Base-by-base conservation (phyloP, 2,113 vertebrate genomes). In the Boulengeromyrus knoepffleri region DNA sequence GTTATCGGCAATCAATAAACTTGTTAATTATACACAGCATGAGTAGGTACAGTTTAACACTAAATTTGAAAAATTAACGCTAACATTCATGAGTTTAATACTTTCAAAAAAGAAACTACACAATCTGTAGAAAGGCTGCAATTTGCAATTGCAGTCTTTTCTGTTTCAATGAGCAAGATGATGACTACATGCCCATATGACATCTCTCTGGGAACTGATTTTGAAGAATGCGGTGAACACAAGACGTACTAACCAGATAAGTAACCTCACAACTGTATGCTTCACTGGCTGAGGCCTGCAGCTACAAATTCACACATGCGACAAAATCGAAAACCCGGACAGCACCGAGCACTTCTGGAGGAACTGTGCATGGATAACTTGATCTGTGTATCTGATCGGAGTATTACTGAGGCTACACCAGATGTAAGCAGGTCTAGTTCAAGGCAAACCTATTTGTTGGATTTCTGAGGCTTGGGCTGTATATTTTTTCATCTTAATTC, bases 401-500 rank as follows among this genome's bases (percentile, higher is more conserved):
- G 36, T 77, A 77, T 39, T 15, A 77, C n/a, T 77, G 27, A 5
- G 17, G 70, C 3, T 12, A 77, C 13, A 36, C 70, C 31, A 85
- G 2, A n/a, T 24, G 42, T 42, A 6, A 47, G 45, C 45, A 24
- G 39, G 21, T 84, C 80, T 84, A 46, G 39, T 42, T 46, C 21
- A 46, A 45, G 39, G 19, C 80, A 84, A 19, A 84, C 42, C 7
- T 47, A n/a, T 47, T 46, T 24, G 19, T 10, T 99, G 99, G 94
- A 99, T 99, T 94, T 99, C 98, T 94, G 99, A 95, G 1, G 98
- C 99, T 90, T 99, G 98, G 98, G 99, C 99, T 24, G 99, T 98
- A 0, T 99, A 99, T 94, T 99, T 99, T 5, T 99, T 98, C 91
- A 77, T 77, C 13, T 77, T 39, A 77, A 39, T 77, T 77, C 90